Evolutionary conservation across 2,113 vertebrate genomes (phyloP), one percentile per base, ranked within the genome.

Genomic region (Pelecanoides urinatrix): DNA sequence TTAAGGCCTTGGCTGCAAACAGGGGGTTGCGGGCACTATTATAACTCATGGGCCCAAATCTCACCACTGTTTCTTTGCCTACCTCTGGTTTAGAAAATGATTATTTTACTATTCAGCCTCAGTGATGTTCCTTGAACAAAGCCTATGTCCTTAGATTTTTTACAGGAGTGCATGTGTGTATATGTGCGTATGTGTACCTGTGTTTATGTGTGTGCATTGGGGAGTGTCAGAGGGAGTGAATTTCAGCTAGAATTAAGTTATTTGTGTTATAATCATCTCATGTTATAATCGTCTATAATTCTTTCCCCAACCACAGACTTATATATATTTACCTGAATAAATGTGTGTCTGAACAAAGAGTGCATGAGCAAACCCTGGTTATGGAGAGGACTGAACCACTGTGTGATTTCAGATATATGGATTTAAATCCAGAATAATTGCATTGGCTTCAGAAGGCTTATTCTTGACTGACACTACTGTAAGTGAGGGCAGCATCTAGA

Each of bases 141-240:
- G 11, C 13, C 10, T 53, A 2, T 4, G 2, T 65, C 22, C 36
- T 83, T 55, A 27, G 3, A 20, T 11, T 9, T 72, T 80, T 70
- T 66, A 26, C 21, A 66, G 20, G 17, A 70, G 11, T 22, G 27
- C 17, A 6, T 27, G 3, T 42, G 9, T 32, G 29, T 63, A 14
- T 22, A 49, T 2, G 3, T 26, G 11, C 1, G 0, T 65, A 8
- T 13, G 0, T 49, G 18, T 34, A 4, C 12, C 40, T 72, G 7
- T 74, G n/a, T 40, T 42, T 53, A 8, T 72, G 17, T 36, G 4
- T 30, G 26, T 53, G 11, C 22, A 30, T 6, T 38, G 20, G 2
- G 20, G 12, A 86, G 6, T 8, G 1, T 20, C 49, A 66, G 22
- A 70, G 8, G 32, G 10, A 77, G 86, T n/a, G 4, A 16, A 62